These are phyloP conservation scores for Aptenodytes forsteri DNA, from an alignment of 2,113 vertebrate species.

Conservation along the genomic window DNA sequence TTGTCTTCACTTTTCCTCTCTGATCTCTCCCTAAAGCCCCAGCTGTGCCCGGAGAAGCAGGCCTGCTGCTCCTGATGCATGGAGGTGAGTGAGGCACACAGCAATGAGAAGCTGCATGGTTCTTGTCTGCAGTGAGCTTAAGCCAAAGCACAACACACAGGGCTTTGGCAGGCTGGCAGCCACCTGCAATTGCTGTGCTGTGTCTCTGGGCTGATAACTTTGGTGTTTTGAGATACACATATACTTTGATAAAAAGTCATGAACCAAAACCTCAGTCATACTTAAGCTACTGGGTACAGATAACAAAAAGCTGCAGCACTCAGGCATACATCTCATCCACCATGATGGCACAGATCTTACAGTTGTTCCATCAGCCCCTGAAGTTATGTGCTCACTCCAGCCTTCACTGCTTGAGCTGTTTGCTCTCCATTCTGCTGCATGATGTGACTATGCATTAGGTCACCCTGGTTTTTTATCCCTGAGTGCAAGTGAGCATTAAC, in stretches of 20 bases:
- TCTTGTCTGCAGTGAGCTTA: neutral
- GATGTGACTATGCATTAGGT: too few relatives aligned
- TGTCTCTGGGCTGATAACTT: neutral
- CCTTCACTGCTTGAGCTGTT: neutral
- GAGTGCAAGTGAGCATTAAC: neutral
- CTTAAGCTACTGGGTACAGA: neutral
- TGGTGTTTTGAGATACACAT: neutral
- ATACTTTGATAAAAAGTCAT: neutral
- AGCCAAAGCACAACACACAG: neutral
- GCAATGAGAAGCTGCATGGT: fast-evolving
- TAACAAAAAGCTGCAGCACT: neutral
- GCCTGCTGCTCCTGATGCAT: neutral
- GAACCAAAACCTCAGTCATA: neutral
- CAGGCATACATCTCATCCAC: neutral
- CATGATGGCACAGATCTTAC: neutral
- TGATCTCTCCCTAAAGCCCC: neutral
- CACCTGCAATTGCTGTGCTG: neutral
- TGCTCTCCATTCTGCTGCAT: neutral
- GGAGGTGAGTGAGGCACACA: neutral
- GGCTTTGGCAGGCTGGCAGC: neutral
- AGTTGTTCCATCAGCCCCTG: neutral
- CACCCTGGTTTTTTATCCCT: neutral
- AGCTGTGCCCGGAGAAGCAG: neutral
- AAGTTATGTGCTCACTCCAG: neutral
- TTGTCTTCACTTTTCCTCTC: neutral